Evolutionary conservation across 1,140 invertebrate genomes (phyloP), one percentile per base, ranked within the genome.

Genomic region (Parasteatoda tepidariorum): DNA sequence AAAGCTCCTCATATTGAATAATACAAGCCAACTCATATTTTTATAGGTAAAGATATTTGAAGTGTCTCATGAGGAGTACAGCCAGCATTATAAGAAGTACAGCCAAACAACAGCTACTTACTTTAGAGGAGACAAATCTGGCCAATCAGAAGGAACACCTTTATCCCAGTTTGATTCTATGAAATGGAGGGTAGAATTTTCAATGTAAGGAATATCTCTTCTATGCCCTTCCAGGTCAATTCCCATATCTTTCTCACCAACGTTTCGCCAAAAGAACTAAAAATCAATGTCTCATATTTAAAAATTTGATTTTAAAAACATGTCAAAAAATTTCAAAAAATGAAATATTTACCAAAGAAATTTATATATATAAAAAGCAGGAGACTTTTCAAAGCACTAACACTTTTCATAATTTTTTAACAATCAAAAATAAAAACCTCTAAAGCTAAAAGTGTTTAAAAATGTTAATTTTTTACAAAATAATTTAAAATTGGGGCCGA

Each of bases 81-180:
- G n/a, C n/a, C n/a, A n/a, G n/a, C n/a, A n/a, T 41, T 41, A 41
- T 41, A 41, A 41, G 38, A 41, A 41, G 13, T 41, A 41, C 5
- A 41, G 5, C 5, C 38, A 41, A 41, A 13, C 13, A 41, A 41
- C 5, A 41, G 38, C 5, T 41, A 41, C 68, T 66, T 30, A 83
- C 81, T 26, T 9, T 6, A 75, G 6, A 24, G 70, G 81, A 15
- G n/a, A 26, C 26, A 75, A 24, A 54, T 24, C n/a, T 1, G 81
- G 71, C 81, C 81, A 83, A 24, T 55, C 31, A 57, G 41, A 15
- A 3, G 79, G 79, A 18, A 64, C 71, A 5, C 28, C 68, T 33
- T 34, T 28, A 75, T 74, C n/a, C 70, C 70, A 75, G 24, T 66
- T 15, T 9, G 68, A 33, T 38, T 74, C 71, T 24, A 83, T 57